Percentiles rank a stretch among this genome's conserved stretches.
phyloP scores from a whole-genome alignment of 2,888 invertebrate species.

The Caenorhabditis doughertyi region DNA sequence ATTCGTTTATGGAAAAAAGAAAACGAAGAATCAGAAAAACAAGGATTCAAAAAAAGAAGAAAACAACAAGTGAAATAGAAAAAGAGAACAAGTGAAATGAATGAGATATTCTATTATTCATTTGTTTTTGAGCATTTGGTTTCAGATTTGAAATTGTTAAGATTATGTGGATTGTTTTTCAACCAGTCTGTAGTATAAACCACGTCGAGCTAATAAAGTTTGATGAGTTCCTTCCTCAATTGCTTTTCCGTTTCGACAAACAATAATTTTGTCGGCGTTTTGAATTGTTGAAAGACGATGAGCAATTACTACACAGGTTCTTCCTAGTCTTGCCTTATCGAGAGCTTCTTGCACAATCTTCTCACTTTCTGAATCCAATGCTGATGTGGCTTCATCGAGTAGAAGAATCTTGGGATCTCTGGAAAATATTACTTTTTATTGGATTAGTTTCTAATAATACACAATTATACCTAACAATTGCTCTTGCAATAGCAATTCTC shows the following conservation, averaged over 20 bases:
- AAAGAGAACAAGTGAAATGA: conserved; percentile 29
- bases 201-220: conserved; percentile 72
- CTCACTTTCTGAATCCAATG: conserved; percentile 82
- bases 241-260: conserved; percentile 78
- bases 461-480: conserved; percentile 64
- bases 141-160: conserved; percentile 9
- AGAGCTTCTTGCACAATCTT: conserved; percentile 91
- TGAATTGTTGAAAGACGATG: conserved; percentile 90
- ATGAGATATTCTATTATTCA: conserved; percentile 20
- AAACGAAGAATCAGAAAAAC: conserved; percentile 1
- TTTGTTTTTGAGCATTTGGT: conserved; percentile 1
- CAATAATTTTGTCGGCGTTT: conserved; percentile 87
- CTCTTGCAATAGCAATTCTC: conserved; percentile 75
- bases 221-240: conserved; percentile 77
- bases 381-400: conserved; percentile 83
- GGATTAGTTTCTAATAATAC: not conserved
- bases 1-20: conserved; percentile 21
- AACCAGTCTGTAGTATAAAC: conserved; percentile 73
- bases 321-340: conserved; percentile 88
- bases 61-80: no score
- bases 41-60: conserved; percentile 9
- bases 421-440: not conserved
- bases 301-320: conserved; percentile 92
- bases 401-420: conserved; percentile 75
- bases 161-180: conserved; percentile 60